Percentiles rank a stretch among this genome's conserved stretches.
Conservation (phyloP, 92 coral and sea anemone genomes). For the Porites rus region DNA sequence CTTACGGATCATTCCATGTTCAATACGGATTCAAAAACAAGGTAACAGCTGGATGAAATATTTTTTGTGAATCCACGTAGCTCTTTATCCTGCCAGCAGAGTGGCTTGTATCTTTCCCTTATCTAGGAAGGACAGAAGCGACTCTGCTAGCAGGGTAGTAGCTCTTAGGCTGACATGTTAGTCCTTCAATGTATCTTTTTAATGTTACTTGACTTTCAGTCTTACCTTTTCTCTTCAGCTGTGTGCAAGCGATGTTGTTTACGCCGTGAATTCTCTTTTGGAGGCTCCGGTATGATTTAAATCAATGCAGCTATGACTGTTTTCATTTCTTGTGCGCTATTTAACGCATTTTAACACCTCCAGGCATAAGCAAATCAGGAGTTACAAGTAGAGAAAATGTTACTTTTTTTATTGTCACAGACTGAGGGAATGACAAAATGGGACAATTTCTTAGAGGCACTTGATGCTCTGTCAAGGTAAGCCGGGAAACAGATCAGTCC, state of each 20-base stretch:
- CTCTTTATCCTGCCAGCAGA: too few species aligned
- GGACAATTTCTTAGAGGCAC: slow-evolving; percentile 92
- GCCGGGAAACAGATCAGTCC: neutral
- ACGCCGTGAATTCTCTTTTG: slow-evolving; percentile 87
- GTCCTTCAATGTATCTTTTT: neutral
- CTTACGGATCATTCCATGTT: slow-evolving; percentile 93
- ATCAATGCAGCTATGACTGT: neutral
- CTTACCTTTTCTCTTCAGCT: slow-evolving; percentile 58
- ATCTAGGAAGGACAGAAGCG: too few species aligned
- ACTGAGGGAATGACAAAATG: slow-evolving; percentile 78
- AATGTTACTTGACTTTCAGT: neutral
- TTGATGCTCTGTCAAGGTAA: slow-evolving; percentile 93
- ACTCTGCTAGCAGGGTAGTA: too few species aligned
- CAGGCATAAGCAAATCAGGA: too few species aligned
- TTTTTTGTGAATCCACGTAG: too few species aligned
- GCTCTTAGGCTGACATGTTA: neutral
- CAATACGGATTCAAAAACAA: slow-evolving; percentile 94
- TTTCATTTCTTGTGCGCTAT: neutral
- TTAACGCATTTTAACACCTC: neutral
- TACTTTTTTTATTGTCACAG: slow-evolving; percentile 35
- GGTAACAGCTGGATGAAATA: slow-evolving; percentile 48
- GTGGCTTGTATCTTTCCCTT: too few species aligned
- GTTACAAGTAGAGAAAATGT: neutral
- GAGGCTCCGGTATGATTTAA: slow-evolving; percentile 83
- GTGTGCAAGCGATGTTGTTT: slow-evolving; percentile 95